Conservation (phyloP, 1,140 invertebrate species). For the Pomacea maculata region DNA sequence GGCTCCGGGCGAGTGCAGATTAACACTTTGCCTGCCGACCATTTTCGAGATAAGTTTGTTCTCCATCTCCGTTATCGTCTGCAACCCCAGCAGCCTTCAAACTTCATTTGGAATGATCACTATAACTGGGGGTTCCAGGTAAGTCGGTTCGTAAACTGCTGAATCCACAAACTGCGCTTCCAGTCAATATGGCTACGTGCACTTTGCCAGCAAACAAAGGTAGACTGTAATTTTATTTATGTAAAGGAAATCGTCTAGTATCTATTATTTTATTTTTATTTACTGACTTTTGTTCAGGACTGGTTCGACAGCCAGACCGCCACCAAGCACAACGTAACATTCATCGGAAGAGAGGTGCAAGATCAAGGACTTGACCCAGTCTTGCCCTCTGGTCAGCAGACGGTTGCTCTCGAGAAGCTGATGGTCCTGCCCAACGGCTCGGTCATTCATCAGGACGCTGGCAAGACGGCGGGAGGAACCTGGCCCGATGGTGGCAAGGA, state of each 20-base stretch:
- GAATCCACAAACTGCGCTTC: no score
- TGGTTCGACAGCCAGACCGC: conserved; percentile 6
- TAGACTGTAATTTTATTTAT: no score
- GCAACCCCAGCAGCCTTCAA: conserved; percentile 16
- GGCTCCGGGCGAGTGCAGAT: conserved; percentile 36
- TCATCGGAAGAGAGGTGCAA: not conserved
- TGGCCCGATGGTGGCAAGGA: not conserved
- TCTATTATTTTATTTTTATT: no score
- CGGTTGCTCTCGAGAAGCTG: conserved; percentile 4
- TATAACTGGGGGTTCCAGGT: conserved; percentile 24
- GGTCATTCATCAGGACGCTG: conserved; percentile 5
- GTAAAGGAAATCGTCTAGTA: no score
- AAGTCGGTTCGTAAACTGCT: not conserved
- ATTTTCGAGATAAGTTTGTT: conserved; percentile 36
- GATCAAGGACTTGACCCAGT: conserved; percentile 6
- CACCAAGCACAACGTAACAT: conserved; percentile 2
- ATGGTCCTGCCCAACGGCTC: conserved; percentile 15
- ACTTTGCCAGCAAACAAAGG: no score
- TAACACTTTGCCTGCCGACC: conserved; percentile 28
- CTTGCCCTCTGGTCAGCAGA: conserved; percentile 11
- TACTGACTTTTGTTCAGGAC: not conserved
- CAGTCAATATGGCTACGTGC: no score
- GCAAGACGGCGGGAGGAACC: not conserved
- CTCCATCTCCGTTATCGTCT: conserved; percentile 41
- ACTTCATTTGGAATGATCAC: conserved; percentile 27